A percentile compares a stretch with the other conserved stretches of the same genome.
phyloP scores from a whole-genome alignment of 2,113 vertebrate species.

The Sisor rabdophorus region DNA sequence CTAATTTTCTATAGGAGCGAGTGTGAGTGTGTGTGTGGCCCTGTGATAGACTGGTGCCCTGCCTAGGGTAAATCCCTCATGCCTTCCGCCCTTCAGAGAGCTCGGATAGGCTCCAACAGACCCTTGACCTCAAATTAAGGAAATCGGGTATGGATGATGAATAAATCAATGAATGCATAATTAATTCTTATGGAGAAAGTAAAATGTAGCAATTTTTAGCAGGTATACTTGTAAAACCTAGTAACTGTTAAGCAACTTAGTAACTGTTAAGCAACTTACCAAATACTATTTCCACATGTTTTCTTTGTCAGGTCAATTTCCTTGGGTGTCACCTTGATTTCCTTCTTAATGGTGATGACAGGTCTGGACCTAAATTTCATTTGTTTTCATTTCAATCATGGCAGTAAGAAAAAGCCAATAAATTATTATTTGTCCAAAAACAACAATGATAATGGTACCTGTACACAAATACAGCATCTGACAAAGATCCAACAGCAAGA shows the following conservation, averaged over 20 bases:
- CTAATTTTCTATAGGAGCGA: no score
- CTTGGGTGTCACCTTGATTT: constrained; percentile 75
- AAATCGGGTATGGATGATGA: no score
- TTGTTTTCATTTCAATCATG: background rate
- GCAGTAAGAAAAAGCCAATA: background rate
- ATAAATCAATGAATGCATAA: no score
- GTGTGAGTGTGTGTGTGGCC: no score
- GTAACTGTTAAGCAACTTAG: constrained; percentile 44
- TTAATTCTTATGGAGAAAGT: background rate
- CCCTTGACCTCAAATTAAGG: no score
- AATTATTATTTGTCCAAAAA: background rate
- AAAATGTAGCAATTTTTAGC: background rate
- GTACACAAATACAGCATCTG: constrained; percentile 84
- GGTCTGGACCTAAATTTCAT: constrained; percentile 75
- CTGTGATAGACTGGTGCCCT: no score
- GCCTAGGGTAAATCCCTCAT: no score
- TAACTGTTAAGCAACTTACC: constrained; percentile 67
- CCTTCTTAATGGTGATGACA: constrained; percentile 80
- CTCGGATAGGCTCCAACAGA: no score
- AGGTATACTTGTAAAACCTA: background rate
- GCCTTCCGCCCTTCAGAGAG: no score
- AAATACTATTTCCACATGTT: constrained; percentile 74
- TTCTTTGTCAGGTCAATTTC: constrained; percentile 68
- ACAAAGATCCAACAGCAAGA: constrained; percentile 89
- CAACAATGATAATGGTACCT: constrained; percentile 64